Evolutionary conservation across 2,888 invertebrate genomes (phyloP), one percentile per base, ranked within the genome.

Genomic region (Zelleria hepariella): DNA sequence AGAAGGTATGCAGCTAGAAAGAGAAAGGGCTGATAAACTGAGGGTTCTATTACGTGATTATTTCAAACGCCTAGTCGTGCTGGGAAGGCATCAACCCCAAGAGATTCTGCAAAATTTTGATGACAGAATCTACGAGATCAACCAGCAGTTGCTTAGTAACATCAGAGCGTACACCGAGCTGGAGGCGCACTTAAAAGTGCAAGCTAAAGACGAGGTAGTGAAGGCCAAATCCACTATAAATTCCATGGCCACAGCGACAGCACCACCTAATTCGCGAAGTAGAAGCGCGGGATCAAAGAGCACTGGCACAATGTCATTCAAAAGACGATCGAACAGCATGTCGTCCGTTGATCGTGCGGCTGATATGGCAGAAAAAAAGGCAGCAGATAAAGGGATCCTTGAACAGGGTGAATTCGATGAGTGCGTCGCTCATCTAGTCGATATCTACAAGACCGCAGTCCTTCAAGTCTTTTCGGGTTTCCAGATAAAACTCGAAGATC

Each of bases 81-180:
- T 80, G 57, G 85, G 79, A 3, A 73, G 80, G 59, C 67, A 62
- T 60, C 63, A 78, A 23, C 82, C 82, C 0, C 78, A 75, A 66
- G 74, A 79, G 20, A 66, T 86, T 57, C 63, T 86, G 15, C 77
- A 82, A 57, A 77, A 82, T 53, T 84, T 86, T 62, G 86, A 86
- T 68, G 72, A 78, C 57, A 73, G 68, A 23, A 75, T 76, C n/a
- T 83, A 80, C 63, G 79, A 78, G 58, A 72, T 82, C 5, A 86
- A 86, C 67, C 82, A 86, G 63, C 86, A 86, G 63, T 65, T 86
- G 49, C 59, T 86, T 23, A 82, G 82, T 66, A 87, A 87, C 63
- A 70, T 62, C 7, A 73, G 80, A 64, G 80, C 82, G 6, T 83
- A 79, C 62, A 63, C 66, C 1, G 80, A 85, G 59, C 65, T 86